Base-by-base conservation (phyloP, 1,140 invertebrate species). In the Brachionus plicatilis region DNA sequence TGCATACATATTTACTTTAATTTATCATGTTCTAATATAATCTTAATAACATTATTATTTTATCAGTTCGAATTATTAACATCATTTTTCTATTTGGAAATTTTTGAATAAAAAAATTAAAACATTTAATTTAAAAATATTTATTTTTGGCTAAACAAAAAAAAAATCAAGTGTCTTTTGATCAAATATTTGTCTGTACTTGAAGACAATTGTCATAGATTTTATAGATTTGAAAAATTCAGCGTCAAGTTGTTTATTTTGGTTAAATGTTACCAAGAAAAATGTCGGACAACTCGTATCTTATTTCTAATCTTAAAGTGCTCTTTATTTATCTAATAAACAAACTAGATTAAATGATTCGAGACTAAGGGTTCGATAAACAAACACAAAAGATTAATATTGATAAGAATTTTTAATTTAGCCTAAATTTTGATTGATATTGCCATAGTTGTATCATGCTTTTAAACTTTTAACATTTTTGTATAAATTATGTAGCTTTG, bases 381-480 rank as follows among this genome's bases (percentile, higher is more conserved):
- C 53, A 60, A 24, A 24, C 9, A 60, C 2, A 24, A 8, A n/a
- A 56, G 53, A 60, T 60, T 60, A 60, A 60, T 17, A 17, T 41
- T 43, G 68, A 72, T 72, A 72, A 72, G 43, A 72, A 43, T 7
- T 20, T 20, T 17, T 20, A 43, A 33, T 33, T 41, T 68, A n/a
- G 27, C 33, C 66, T 68, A 33, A 72, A 41, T 41, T 72, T 43
- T 11, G 17, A 43, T 41, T 43, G 7, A 72, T 43, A 72, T 76
- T 76, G 14, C 43, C 72, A 76, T 76, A 27, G 20, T 76, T 76
- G 20, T 37, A 76, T 76, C 72, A 76, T 47, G 72, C 72, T 76
- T 76, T 76, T 76, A 76, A 76, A 76, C 72, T 76, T 76, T 76
- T 76, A 76, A 76, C 72, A 50, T 76, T 76, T 50, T 76, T 47